Percentiles rank a stretch among this genome's conserved stretches.
phyloP scores from a whole-genome alignment of 2,888 invertebrate genomes.

The Trichogramma dendrolimi region DNA sequence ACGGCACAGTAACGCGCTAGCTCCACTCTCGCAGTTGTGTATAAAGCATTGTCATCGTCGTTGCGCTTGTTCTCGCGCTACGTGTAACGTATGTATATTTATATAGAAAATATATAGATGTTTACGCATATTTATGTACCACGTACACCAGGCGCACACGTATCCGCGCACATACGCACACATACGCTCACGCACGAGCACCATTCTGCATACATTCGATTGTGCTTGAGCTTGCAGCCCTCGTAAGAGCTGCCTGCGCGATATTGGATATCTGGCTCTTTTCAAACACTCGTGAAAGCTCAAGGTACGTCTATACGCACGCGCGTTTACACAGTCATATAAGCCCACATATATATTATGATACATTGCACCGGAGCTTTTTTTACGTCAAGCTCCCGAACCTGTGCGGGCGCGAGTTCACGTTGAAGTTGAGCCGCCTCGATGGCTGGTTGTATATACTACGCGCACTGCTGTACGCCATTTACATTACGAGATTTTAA shows the following conservation, averaged over 20 bases:
- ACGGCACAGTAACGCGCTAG: conserved; percentile 27
- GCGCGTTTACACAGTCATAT: neutral
- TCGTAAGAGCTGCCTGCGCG: too few species aligned
- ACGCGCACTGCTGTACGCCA: neutral
- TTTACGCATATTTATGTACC: neutral
- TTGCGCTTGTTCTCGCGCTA: too few species aligned
- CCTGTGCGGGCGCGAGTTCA: too few species aligned
- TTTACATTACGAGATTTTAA: conserved; percentile 33
- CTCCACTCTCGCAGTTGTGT: conserved; percentile 1
- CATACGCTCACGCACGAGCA: too few species aligned
- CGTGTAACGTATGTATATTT: neutral
- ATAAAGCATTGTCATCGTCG: conserved; percentile 6
- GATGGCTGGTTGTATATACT: neutral
- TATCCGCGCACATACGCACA: neutral
- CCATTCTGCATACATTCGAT: too few species aligned
- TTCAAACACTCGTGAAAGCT: neutral
- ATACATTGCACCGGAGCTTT: too few species aligned
- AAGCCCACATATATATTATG: too few species aligned
- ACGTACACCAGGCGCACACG: neutral
- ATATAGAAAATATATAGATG: neutral
- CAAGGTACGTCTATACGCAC: conserved; percentile 1
- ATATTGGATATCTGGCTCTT: too few species aligned
- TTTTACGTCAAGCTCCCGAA: too few species aligned
- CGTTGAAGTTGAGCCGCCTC: neutral
- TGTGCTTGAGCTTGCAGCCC: too few species aligned